These are phyloP conservation scores for Buathra laborator DNA, from an alignment of 2,888 invertebrate species.

Conservation along the genomic window DNA sequence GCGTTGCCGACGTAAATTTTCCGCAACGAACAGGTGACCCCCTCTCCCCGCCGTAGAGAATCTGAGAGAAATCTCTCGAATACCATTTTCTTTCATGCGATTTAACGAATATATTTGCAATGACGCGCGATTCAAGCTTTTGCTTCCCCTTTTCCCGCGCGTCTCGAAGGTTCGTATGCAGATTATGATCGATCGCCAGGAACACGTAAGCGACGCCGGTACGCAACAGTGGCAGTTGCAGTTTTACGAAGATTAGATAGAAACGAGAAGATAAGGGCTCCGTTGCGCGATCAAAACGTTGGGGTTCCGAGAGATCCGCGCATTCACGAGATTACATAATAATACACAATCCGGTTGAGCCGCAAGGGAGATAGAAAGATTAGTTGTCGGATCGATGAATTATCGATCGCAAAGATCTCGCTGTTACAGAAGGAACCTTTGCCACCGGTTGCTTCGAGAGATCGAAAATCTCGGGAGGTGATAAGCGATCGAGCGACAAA, in stretches of 20 bases:
- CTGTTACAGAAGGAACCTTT: constrained; percentile 45
- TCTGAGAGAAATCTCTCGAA: not conserved
- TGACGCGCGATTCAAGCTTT: not conserved
- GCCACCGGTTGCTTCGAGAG: constrained; percentile 62
- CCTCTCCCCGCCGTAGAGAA: not conserved
- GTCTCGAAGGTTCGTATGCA: constrained; percentile 5
- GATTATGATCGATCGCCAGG: constrained; percentile 7
- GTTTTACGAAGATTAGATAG: constrained; percentile 52
- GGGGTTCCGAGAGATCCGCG: not conserved
- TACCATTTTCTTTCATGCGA: not conserved
- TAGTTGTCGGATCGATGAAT: constrained; percentile 62
- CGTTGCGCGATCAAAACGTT: not conserved
- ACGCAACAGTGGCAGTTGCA: constrained; percentile 27
- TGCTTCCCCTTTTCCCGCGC: not conserved
- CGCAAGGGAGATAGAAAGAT: constrained; percentile 46
- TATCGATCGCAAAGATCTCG: constrained; percentile 54
- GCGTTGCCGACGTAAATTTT: constrained; percentile 50
- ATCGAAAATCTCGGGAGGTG: no score
- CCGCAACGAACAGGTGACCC: constrained; percentile 46
- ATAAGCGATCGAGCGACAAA: no score
- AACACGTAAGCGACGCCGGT: not conserved
- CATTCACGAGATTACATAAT: not conserved
- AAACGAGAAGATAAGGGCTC: constrained; percentile 29
- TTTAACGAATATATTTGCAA: constrained; percentile 1
- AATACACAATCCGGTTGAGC: constrained; percentile 34